phyloP scores from a whole-genome alignment of 2,888 invertebrate genomes.

The Adelognathus sp. region DNA sequence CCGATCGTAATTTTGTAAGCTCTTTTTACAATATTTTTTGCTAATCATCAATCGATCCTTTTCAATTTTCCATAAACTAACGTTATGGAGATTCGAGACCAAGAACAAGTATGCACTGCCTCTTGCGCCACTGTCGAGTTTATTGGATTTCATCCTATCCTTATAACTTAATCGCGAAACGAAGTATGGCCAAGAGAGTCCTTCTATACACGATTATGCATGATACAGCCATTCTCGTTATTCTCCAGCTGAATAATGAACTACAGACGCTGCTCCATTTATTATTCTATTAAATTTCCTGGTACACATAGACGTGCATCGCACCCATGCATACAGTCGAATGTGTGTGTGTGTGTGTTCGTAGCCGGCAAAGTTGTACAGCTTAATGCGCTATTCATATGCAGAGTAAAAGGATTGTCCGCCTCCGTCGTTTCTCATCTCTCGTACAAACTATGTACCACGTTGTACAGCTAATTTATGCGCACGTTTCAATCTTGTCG shows the following conservation, averaged over 20 bases:
- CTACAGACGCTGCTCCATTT: constrained; percentile 66
- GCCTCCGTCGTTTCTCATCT: constrained; percentile 29
- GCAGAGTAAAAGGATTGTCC: constrained; percentile 50
- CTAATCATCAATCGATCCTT: too few relatives aligned
- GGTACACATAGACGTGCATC: constrained; percentile 5
- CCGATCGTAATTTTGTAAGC: too few relatives aligned
- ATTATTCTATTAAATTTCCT: constrained; percentile 77
- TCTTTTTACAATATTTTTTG: too few relatives aligned
- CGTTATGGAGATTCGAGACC: neutral
- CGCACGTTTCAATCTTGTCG: constrained; percentile 25
- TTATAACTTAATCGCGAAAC: constrained; percentile 24
- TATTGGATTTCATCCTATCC: constrained; percentile 35
- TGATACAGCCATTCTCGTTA: constrained; percentile 43
- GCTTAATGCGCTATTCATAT: constrained; percentile 56
- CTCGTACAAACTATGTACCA: neutral
- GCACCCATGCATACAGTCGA: neutral
- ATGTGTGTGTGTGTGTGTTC: neutral
- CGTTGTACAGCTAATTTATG: constrained; percentile 38
- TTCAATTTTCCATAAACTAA: neutral
- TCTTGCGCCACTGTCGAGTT: neutral
- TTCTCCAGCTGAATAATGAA: constrained; percentile 31
- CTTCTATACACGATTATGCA: neutral
- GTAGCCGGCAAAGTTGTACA: constrained; percentile 28
- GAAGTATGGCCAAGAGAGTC: neutral
- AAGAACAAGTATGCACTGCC: constrained; percentile 1